A percentile compares a stretch with the other conserved stretches of the same genome.
Evolutionary conservation across 2,888 invertebrate genomes (phyloP).

Genomic region (Drosophila recens): DNA sequence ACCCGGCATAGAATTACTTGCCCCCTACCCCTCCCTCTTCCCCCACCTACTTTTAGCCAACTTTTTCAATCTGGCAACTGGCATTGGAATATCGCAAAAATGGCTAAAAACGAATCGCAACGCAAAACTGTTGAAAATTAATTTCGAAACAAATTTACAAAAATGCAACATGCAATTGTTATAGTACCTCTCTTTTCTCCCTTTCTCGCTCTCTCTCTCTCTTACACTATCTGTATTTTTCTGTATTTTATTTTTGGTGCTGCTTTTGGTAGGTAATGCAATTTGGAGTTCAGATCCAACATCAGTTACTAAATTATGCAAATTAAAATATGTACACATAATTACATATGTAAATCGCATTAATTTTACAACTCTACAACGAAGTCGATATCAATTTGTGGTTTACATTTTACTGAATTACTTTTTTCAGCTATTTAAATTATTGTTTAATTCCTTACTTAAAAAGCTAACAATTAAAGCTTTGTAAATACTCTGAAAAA

Average conservation of each 20-base stretch:
- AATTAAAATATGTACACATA: constrained; percentile 78
- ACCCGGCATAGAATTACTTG: constrained; percentile 18
- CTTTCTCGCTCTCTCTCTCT: neutral
- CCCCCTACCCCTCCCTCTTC: neutral
- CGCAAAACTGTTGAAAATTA: constrained; percentile 67
- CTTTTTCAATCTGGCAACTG: constrained; percentile 72
- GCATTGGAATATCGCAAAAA: constrained; percentile 33
- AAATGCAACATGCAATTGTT: constrained; percentile 49
- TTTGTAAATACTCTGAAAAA: neutral
- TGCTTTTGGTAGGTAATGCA: constrained; percentile 8
- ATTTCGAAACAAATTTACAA: constrained; percentile 62
- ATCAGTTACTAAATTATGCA: constrained; percentile 76
- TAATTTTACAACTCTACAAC: constrained; percentile 61
- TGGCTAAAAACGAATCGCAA: constrained; percentile 32
- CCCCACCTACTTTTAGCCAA: constrained; percentile 43
- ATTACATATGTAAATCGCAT: constrained; percentile 78
- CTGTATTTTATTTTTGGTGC: neutral
- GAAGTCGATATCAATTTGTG: constrained; percentile 73
- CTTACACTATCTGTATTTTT: neutral
- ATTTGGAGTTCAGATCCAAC: constrained; percentile 30
- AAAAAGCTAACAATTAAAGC: neutral
- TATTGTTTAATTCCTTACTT: constrained; percentile 19
- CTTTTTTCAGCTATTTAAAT: constrained; percentile 22
- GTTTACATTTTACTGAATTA: constrained; percentile 60
- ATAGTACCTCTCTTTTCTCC: constrained; percentile 6